Percentiles rank a stretch among this genome's conserved stretches.
Conservation (phyloP, 1,140 invertebrate species). For the Caenorhabditis brenneri region DNA sequence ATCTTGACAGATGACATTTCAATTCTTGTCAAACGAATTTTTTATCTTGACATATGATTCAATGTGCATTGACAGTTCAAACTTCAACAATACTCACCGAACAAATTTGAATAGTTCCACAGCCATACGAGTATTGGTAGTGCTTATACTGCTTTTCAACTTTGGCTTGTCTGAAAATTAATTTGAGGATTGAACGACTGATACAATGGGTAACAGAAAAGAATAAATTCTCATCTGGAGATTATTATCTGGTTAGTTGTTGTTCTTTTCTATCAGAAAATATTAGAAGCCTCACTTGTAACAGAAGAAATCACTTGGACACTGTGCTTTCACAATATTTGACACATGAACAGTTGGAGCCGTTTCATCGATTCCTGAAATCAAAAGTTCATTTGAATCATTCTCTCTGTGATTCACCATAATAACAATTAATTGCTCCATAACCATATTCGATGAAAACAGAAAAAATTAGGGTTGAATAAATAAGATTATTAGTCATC, state of each 20-base stretch:
- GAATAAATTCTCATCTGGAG: no score
- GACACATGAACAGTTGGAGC: not conserved
- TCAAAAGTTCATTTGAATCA: not conserved
- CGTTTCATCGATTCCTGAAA: constrained; percentile 16
- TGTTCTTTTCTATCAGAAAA: no score
- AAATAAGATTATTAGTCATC: not conserved
- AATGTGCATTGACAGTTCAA: no score
- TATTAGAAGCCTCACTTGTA: constrained; percentile 24
- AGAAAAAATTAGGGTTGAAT: not conserved
- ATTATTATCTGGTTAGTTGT: no score
- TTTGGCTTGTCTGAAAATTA: not conserved
- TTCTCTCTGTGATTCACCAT: not conserved
- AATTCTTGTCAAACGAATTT: no score
- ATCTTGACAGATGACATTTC: no score
- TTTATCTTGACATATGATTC: no score
- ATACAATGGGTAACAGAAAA: no score
- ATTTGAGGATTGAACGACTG: no score
- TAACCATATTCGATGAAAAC: not conserved
- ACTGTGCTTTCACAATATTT: not conserved
- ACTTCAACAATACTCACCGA: no score
- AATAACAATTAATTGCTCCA: not conserved
- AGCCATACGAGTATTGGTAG: not conserved
- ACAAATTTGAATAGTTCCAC: constrained; percentile 24
- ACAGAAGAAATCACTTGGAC: constrained; percentile 1
- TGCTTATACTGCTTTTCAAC: constrained; percentile 2